Conservation (phyloP, 2,797 vertebrate genomes). For the Artibeus jamaicensis region DNA sequence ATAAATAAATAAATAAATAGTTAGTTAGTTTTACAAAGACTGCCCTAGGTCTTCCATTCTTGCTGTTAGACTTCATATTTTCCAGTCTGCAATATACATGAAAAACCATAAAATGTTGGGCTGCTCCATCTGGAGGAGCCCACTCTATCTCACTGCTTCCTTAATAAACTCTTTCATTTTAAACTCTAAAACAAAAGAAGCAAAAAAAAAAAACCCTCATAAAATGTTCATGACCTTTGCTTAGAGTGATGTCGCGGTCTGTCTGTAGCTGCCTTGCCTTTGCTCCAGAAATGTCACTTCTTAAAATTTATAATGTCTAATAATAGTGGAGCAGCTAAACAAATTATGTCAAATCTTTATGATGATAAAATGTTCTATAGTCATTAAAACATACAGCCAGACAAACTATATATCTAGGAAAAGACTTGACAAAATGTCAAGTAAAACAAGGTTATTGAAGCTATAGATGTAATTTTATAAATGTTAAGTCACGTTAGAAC, state of each 20-base stretch:
- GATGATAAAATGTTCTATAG: neutral
- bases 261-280: neutral
- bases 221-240: neutral
- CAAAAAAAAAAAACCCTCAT: neutral
- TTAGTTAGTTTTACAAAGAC: neutral
- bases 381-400: neutral
- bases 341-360: neutral
- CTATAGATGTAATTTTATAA: neutral
- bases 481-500: neutral
- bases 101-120: neutral
- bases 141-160: neutral
- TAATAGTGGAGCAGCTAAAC: neutral
- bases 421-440: neutral
- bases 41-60: neutral
- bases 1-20: neutral
- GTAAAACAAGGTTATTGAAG: neutral
- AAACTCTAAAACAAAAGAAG: neutral
- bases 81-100: neutral
- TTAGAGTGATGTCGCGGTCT: neutral
- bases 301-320: neutral
- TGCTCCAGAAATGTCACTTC: conserved; percentile 16
- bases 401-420: conserved; percentile 10
- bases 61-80: conserved; percentile 1
- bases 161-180: neutral
- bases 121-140: neutral